Evolutionary conservation across 2,113 vertebrate species (phyloP).

Genomic region (Heliornis fulica): DNA sequence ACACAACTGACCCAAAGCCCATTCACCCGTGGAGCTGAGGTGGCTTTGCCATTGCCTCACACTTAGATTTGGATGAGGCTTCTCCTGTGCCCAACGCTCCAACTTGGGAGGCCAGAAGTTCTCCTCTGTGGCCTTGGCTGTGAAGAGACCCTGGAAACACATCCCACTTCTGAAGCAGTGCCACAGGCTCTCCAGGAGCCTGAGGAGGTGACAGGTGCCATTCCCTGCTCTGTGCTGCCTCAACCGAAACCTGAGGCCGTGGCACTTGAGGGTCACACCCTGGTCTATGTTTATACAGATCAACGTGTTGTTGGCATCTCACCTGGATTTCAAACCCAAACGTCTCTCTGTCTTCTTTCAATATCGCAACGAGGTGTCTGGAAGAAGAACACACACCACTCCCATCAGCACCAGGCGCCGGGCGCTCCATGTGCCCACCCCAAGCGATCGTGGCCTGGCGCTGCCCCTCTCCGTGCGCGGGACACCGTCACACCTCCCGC

Average conservation of each 20-base stretch:
- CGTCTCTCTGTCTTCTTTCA: constrained; percentile 89
- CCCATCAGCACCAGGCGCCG: not conserved
- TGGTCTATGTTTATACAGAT: not conserved
- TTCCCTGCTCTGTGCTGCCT: not conserved
- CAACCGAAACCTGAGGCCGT: not conserved
- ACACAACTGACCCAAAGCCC: accelerated
- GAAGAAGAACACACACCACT: not conserved
- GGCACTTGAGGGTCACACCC: not conserved
- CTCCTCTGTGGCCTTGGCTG: not conserved
- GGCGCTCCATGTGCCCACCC: too few species aligned
- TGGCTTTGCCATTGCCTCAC: not conserved
- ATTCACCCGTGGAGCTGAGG: not conserved
- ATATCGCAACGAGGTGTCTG: constrained; percentile 74
- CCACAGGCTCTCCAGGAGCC: not conserved
- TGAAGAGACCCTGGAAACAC: not conserved
- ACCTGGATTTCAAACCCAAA: constrained; percentile 99
- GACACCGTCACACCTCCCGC: accelerated
- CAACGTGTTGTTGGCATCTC: not conserved
- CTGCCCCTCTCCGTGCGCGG: not conserved
- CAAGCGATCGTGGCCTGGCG: too few species aligned
- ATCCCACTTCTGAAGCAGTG: not conserved
- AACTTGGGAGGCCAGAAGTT: not conserved
- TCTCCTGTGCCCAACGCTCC: not conserved
- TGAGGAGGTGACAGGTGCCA: not conserved
- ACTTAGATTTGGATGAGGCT: not conserved